Conservation (phyloP, 2,888 invertebrate genomes). For the Linnaemya tessellans region DNA sequence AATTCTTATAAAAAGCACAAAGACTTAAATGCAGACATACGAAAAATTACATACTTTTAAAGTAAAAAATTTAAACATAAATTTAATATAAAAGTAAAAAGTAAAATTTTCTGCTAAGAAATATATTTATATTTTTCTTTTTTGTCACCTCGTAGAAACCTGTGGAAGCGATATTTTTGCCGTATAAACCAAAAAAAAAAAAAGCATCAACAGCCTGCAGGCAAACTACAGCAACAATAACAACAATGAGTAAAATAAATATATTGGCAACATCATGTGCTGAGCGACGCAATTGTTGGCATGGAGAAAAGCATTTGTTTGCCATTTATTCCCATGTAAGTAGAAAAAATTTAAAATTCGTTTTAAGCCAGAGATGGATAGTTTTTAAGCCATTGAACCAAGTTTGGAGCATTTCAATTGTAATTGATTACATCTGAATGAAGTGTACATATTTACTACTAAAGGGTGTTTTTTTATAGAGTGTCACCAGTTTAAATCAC, state of each 20-base stretch:
- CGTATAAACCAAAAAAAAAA: background rate
- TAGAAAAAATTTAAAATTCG: constrained; percentile 9
- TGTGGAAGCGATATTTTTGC: background rate
- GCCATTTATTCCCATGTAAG: background rate
- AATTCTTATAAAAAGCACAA: too few relatives aligned
- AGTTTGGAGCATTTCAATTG: background rate
- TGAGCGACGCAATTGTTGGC: constrained; percentile 8
- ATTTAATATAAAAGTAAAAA: too few relatives aligned
- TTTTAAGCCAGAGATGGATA: constrained; percentile 20
- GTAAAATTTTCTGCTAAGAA: too few relatives aligned
- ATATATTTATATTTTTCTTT: background rate
- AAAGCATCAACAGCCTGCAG: constrained; percentile 11
- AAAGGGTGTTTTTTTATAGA: too few relatives aligned
- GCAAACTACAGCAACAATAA: background rate
- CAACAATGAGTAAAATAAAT: background rate
- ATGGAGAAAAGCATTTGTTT: constrained; percentile 14
- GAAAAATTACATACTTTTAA: too few relatives aligned
- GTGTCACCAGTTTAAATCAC: too few relatives aligned
- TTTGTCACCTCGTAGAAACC: background rate
- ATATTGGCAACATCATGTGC: constrained; percentile 14
- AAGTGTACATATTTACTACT: too few relatives aligned
- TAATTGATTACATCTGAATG: too few relatives aligned
- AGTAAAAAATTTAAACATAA: too few relatives aligned
- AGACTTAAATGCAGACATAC: too few relatives aligned
- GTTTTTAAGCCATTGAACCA: too few relatives aligned